phyloP scores from a whole-genome alignment of 1,140 invertebrate genomes.

The Drosophila mauritiana region DNA sequence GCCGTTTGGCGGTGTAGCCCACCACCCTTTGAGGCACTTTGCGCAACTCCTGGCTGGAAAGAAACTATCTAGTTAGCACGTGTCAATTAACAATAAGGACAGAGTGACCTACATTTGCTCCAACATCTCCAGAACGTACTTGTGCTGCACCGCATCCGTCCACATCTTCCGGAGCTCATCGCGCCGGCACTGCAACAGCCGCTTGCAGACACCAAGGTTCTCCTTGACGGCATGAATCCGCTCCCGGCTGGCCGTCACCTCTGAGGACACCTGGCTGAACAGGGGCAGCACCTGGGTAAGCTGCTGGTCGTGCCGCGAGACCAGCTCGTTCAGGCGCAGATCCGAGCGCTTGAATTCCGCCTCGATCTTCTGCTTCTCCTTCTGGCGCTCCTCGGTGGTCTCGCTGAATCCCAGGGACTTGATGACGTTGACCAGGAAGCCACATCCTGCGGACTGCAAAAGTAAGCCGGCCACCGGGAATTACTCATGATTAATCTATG shows the following conservation, averaged over 20 bases:
- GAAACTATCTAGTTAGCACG: not conserved
- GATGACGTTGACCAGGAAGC: slow-evolving; percentile 95
- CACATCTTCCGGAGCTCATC: slow-evolving; percentile 97
- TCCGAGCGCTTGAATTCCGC: slow-evolving; percentile 97
- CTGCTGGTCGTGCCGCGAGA: slow-evolving; percentile 94
- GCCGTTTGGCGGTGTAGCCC: slow-evolving; percentile 89
- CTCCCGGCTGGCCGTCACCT: slow-evolving; percentile 88
- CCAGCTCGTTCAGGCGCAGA: slow-evolving; percentile 93
- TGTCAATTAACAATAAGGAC: not conserved
- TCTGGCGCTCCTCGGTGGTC: slow-evolving; percentile 96
- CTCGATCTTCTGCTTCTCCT: slow-evolving; percentile 96
- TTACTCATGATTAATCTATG: slow-evolving; percentile 22
- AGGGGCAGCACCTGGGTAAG: slow-evolving; percentile 90
- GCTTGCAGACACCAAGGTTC: slow-evolving; percentile 95
- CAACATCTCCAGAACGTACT: slow-evolving; percentile 93
- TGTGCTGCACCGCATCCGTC: slow-evolving; percentile 96
- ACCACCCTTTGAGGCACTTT: slow-evolving; percentile 92
- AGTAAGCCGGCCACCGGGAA: slow-evolving; percentile 1
- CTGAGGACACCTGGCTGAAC: slow-evolving; percentile 82
- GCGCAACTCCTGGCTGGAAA: slow-evolving; percentile 89
- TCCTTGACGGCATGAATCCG: slow-evolving; percentile 94
- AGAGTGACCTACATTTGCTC: slow-evolving; percentile 92
- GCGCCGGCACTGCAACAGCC: slow-evolving; percentile 94
- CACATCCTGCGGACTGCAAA: slow-evolving; percentile 69
- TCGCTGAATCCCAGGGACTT: slow-evolving; percentile 95